Base-by-base conservation (phyloP, 2,888 invertebrate genomes). In the Gymnosoma rotundatum region DNA sequence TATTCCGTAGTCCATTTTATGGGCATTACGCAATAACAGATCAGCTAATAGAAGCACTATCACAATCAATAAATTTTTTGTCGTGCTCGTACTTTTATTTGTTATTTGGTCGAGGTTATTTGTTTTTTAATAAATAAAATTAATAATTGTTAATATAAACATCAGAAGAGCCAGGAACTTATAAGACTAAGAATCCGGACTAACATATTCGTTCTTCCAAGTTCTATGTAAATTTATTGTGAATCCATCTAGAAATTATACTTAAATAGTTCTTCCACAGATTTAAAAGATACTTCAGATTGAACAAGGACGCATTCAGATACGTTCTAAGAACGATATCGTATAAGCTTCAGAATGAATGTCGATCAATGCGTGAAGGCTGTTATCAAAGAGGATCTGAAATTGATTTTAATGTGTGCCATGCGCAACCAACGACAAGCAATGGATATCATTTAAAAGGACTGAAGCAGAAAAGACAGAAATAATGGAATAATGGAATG, bases 401-500 rank as follows among this genome's bases (percentile, higher is more conserved):
- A 16, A 60, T 38, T 60, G 60, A 60, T n/a, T 60, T 60, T 10
- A 60, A 38, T 18, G 32, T 60, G 0, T 7, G n/a, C 20, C 2
- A 38, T 12, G 16, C 60, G 2, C 38, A 60, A 20, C 16, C 60
- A 36, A 32, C 60, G 14, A 61, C 42, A 36, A 61, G 61, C n/a
- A 61, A 18, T 60, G 60, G 38, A 38, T 38, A 14, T 60, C 18
- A 9, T 60, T 60, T 18, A n/a, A 16, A 16, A 60, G 36, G 60
- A 9, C 6, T 18, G 60, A 60, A 38, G 0, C 14, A 4, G 36
- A 60, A 60, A 60, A 60, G 25, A 60, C 14, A 5, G 36, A 36
- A 60, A 60, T 60, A 60, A 60, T 32, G 58, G 36, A 18, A 18
- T 60, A 60, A 60, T 38, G n/a, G n/a, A n/a, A n/a, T 16, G 60